A percentile compares a stretch with the other conserved stretches of the same genome.
Conservation (phyloP, 2,113 vertebrate genomes). For the Condylura cristata region DNA sequence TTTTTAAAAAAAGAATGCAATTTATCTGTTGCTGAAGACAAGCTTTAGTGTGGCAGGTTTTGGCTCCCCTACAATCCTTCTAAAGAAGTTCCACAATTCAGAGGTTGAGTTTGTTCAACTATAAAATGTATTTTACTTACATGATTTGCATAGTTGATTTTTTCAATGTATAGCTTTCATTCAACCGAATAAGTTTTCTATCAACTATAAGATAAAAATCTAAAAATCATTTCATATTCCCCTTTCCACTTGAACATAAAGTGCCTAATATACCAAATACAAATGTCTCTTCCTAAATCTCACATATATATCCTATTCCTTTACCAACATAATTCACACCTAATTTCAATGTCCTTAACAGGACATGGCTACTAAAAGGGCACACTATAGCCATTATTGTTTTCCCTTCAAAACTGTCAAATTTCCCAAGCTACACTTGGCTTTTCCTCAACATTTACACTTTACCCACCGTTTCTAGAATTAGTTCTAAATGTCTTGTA, state of each 20-base stretch:
- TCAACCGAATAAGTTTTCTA: neutral
- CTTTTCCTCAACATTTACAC: neutral
- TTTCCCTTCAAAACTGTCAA: constrained; percentile 26
- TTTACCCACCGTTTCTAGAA: neutral
- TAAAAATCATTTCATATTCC: neutral
- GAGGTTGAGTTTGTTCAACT: neutral
- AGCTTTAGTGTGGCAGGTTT: too few relatives aligned
- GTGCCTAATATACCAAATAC: neutral
- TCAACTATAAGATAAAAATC: neutral
- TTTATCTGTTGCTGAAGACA: too few relatives aligned
- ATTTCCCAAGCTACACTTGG: neutral
- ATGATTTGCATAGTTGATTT: neutral
- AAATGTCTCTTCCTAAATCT: neutral
- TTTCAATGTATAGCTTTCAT: constrained; percentile 7
- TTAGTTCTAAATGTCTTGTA: neutral
- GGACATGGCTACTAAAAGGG: neutral
- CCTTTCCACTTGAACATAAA: neutral
- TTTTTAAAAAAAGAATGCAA: too few relatives aligned
- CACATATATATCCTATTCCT: neutral
- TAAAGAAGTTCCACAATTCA: neutral
- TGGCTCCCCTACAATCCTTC: neutral
- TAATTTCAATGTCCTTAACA: neutral
- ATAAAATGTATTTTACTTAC: neutral
- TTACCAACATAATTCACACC: neutral
- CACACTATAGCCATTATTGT: neutral